These are phyloP conservation scores for Atta colombica DNA, from an alignment of 1,140 invertebrate species.

Conservation along the genomic window DNA sequence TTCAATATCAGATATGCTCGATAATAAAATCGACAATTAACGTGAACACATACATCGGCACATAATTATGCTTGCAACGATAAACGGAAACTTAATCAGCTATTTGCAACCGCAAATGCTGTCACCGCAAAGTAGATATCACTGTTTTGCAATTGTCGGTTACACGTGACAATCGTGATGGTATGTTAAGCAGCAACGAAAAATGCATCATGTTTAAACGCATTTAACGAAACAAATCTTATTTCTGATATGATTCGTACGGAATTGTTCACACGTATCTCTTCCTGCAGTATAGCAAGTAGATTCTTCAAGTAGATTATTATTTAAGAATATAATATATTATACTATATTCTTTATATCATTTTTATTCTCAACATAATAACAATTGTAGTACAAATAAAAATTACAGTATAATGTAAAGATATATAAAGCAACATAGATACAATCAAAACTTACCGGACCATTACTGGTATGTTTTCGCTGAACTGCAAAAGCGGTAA, in stretches of 20 bases:
- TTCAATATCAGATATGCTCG: not conserved
- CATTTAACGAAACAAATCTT: slow-evolving; percentile 19
- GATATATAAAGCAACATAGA: not conserved
- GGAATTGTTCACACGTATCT: not conserved
- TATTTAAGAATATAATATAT: too few relatives aligned
- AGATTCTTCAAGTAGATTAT: not conserved
- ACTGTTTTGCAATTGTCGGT: slow-evolving; percentile 9
- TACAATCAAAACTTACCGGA: slow-evolving; percentile 17
- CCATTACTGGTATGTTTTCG: slow-evolving; percentile 25
- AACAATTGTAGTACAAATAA: not conserved
- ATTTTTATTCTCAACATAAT: not conserved
- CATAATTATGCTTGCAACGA: not conserved
- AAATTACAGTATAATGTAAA: not conserved
- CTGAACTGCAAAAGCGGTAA: slow-evolving; percentile 29
- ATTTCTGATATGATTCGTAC: not conserved
- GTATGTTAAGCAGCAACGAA: slow-evolving; percentile 19
- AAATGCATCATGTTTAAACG: not conserved
- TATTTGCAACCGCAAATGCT: not conserved
- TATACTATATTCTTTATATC: not conserved
- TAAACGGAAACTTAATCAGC: slow-evolving; percentile 3
- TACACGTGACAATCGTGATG: not conserved
- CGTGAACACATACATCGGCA: too few relatives aligned
- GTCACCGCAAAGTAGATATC: slow-evolving; percentile 22
- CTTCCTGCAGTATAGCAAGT: not conserved
- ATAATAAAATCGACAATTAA: slow-evolving; percentile 35